Evolutionary conservation across 2,797 vertebrate genomes (phyloP).

Genomic region (Spinus pinus): DNA sequence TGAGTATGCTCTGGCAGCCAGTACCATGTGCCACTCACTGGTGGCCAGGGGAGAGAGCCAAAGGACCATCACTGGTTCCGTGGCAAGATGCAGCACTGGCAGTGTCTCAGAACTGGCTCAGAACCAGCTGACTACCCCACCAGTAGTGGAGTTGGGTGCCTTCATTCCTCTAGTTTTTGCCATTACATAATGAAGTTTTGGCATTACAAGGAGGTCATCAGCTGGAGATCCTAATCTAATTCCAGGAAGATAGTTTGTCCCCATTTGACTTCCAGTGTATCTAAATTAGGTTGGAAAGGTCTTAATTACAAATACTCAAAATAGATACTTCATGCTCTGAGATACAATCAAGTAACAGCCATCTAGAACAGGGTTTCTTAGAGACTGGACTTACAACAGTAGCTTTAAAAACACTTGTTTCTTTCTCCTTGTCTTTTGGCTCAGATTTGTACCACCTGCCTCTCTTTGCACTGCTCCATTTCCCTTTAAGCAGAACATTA

Average conservation of each 20-base stretch:
- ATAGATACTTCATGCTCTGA: not conserved
- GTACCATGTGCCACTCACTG: fast-evolving
- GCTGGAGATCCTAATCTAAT: not conserved
- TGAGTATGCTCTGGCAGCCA: not conserved
- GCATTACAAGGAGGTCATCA: not conserved
- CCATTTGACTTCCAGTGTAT: not conserved
- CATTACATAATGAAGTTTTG: not conserved
- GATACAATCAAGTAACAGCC: not conserved
- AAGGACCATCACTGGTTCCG: fast-evolving
- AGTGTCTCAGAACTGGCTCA: fast-evolving
- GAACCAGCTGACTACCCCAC: fast-evolving
- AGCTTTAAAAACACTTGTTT: not conserved
- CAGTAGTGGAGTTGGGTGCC: fast-evolving
- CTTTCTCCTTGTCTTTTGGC: not conserved
- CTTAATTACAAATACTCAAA: not conserved
- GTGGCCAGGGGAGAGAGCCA: constrained; percentile 28
- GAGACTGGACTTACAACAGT: not conserved
- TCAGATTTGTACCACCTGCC: not conserved
- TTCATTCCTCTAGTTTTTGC: not conserved
- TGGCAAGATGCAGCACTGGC: not conserved
- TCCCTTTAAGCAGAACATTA: not conserved
- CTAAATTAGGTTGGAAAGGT: constrained; percentile 23
- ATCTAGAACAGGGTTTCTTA: not conserved
- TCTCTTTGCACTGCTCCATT: not conserved
- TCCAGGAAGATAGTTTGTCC: not conserved